Evolutionary conservation across 1,140 invertebrate genomes (phyloP).

Genomic region (Eumaeus atala): DNA sequence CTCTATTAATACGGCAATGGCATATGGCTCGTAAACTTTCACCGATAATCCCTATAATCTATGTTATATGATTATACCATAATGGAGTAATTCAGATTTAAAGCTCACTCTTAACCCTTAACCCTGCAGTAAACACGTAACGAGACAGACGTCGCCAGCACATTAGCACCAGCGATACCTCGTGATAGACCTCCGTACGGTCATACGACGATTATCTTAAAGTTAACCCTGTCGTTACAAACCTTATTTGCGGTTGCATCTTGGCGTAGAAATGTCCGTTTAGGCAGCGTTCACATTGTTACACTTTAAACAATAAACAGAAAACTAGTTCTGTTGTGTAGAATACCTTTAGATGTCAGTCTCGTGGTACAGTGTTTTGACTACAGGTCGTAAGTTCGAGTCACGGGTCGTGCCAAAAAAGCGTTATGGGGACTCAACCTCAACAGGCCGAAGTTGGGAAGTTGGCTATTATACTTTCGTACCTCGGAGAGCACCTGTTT

Average conservation of each 20-base stretch:
- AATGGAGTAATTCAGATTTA: constrained; percentile 26
- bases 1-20: constrained; percentile 44
- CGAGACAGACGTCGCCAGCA: constrained; percentile 26
- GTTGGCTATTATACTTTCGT: too few species aligned
- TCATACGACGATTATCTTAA: constrained; percentile 57
- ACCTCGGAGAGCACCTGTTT: too few species aligned
- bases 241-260: constrained; percentile 51
- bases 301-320: too few species aligned
- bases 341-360: too few species aligned
- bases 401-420: not conserved
- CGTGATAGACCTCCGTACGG: constrained; percentile 32
- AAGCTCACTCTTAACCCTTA: constrained; percentile 32
- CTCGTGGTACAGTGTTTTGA: not conserved
- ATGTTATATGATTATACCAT: too few species aligned
- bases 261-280: constrained; percentile 17
- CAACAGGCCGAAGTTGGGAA: too few species aligned
- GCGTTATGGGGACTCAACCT: not conserved
- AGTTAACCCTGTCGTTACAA: constrained; percentile 59
- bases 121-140: constrained; percentile 19
- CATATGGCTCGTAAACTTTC: too few species aligned
- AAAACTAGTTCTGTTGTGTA: too few species aligned
- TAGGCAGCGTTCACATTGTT: not conserved
- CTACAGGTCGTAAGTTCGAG: not conserved
- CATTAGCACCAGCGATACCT: constrained; percentile 51
- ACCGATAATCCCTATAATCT: too few species aligned